phyloP scores from a whole-genome alignment of 2,797 vertebrate genomes.

The Tamandua tetradactyla region DNA sequence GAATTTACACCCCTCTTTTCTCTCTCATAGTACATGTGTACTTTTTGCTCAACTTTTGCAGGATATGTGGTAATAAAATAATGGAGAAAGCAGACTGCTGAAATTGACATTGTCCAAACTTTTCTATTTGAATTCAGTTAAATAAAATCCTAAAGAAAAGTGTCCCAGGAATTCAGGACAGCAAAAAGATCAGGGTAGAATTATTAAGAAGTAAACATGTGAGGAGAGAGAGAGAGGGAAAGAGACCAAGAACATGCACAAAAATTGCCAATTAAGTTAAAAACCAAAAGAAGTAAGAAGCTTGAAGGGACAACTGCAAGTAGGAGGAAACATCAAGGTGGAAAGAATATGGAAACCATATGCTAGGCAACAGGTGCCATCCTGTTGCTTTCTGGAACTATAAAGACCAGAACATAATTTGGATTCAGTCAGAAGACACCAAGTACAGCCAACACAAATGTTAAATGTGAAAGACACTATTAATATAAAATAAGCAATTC shows the following conservation, averaged over 20 bases:
- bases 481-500: constrained; percentile 22
- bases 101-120: neutral
- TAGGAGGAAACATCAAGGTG: neutral
- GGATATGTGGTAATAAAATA: neutral
- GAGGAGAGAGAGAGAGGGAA: constrained; percentile 4
- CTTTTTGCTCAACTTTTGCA: constrained; percentile 35
- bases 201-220: constrained; percentile 60
- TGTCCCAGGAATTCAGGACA: neutral
- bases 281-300: constrained; percentile 36
- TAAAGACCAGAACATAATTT: neutral
- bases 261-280: constrained; percentile 54
- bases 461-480: constrained; percentile 20
- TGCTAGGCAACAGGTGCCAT: neutral
- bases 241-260: constrained; percentile 52
- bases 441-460: neutral
- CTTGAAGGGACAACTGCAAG: neutral
- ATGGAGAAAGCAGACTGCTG: neutral
- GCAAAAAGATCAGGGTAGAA: neutral
- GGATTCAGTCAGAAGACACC: neutral
- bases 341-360: neutral
- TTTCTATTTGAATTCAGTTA: constrained; percentile 46
- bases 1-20: neutral
- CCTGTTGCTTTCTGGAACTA: neutral
- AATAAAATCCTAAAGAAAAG: constrained; percentile 31
- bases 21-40: constrained; percentile 54